These are phyloP conservation scores for Corapipo altera DNA, from an alignment of 2,113 vertebrate genomes.

Conservation along the genomic window DNA sequence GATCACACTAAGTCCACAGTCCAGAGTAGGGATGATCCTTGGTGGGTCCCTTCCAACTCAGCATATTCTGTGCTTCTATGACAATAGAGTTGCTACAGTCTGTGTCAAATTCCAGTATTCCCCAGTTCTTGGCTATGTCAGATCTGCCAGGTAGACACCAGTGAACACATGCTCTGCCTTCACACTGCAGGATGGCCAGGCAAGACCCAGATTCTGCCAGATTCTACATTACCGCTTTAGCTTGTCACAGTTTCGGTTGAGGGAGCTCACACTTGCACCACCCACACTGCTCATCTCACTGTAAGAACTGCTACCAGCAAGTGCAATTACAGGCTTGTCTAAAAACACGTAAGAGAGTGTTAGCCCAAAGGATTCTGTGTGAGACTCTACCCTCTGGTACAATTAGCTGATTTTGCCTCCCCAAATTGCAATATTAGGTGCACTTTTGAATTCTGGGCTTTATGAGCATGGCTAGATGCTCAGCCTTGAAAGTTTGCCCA, in stretches of 20 bases:
- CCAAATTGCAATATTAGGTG: neutral
- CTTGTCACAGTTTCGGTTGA: neutral
- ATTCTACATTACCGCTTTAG: too few species aligned
- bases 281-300: neutral
- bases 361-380: neutral
- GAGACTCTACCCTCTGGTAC: neutral
- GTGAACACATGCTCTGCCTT: rapidly evolving
- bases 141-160: neutral
- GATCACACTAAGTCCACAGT: neutral
- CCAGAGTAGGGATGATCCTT: neutral
- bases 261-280: rapidly evolving
- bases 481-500: neutral
- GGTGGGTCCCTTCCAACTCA: neutral
- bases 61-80: neutral
- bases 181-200: neutral
- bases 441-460: neutral
- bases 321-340: neutral
- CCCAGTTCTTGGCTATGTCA: neutral
- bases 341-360: neutral
- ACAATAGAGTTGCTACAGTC: neutral
- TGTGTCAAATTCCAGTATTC: too few species aligned
- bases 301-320: neutral
- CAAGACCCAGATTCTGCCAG: neutral
- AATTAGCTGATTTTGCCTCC: neutral
- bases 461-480: rapidly evolving